phyloP scores from a whole-genome alignment of 2,888 invertebrate species.

The Mythimna lalbum region DNA sequence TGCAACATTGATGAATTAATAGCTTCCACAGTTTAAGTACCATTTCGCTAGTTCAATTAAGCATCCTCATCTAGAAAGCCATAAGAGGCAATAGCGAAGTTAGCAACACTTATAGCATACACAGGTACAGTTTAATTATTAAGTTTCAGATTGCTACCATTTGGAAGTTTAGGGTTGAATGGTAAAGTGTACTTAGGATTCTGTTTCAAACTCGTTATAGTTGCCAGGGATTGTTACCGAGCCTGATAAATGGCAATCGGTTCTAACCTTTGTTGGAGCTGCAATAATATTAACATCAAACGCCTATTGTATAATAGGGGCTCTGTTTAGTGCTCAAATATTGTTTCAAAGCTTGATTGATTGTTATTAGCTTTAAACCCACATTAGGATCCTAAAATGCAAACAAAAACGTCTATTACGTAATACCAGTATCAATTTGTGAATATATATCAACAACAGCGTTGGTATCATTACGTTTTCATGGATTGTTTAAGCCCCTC shows the following conservation, averaged over 20 bases:
- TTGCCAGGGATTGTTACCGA: conserved; percentile 42
- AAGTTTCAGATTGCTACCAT: conserved; percentile 39
- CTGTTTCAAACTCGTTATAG: conserved; percentile 37
- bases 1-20: neutral
- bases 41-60: conserved; percentile 10
- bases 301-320: conserved; percentile 19
- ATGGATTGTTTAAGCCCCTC: conserved; percentile 36
- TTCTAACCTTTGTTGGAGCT: conserved; percentile 20
- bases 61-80: conserved; percentile 13
- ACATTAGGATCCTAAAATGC: conserved; percentile 17
- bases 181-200: conserved; percentile 44
- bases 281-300: conserved; percentile 25
- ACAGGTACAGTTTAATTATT: conserved; percentile 44
- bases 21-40: neutral
- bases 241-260: conserved; percentile 41
- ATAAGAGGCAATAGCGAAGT: conserved; percentile 10
- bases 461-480: conserved; percentile 10
- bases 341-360: conserved; percentile 24
- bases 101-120: conserved; percentile 9
- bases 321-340: conserved; percentile 18
- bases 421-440: conserved; percentile 30
- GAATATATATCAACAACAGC: conserved; percentile 11
- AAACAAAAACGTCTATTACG: conserved; percentile 24
- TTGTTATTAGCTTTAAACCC: conserved; percentile 10
- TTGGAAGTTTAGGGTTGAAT: conserved; percentile 40